These are phyloP conservation scores for Chelonoidis abingdonii DNA, from an alignment of 2,113 vertebrate genomes.

Conservation along the genomic window DNA sequence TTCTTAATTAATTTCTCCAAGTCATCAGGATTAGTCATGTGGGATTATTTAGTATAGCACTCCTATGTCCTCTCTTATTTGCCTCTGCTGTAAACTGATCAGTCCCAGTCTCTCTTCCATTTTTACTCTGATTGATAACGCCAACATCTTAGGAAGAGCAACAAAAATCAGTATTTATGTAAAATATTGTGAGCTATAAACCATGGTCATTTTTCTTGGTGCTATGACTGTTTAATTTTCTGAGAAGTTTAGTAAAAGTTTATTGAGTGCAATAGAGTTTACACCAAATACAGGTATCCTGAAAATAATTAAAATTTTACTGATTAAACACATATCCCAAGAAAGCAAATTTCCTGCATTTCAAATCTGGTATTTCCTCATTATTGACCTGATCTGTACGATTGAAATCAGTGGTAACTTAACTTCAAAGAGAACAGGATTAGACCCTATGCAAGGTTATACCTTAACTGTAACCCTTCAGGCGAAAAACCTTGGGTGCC, in stretches of 20 bases:
- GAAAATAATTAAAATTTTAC: neutral
- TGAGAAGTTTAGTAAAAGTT: neutral
- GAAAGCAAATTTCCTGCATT: neutral
- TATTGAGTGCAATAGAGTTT: neutral
- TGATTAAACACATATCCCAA: neutral
- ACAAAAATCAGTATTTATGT: neutral
- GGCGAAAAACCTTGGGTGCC: neutral
- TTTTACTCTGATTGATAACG: neutral
- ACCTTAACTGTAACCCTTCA: neutral
- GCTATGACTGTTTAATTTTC: neutral
- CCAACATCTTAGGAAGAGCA: neutral
- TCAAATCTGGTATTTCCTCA: neutral
- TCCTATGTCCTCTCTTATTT: neutral
- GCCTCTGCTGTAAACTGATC: neutral
- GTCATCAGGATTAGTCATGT: neutral
- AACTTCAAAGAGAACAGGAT: neutral
- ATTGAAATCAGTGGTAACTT: neutral
- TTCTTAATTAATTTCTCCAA: conserved; percentile 19
- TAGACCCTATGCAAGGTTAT: neutral
- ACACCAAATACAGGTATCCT: neutral
- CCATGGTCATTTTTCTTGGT: neutral
- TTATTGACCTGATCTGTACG: neutral
- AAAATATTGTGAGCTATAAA: rapidly evolving
- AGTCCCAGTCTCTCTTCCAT: neutral
- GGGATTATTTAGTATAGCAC: neutral